These are phyloP conservation scores for Chionomys nivalis DNA, from an alignment of 2,113 vertebrate species.

Conservation along the genomic window DNA sequence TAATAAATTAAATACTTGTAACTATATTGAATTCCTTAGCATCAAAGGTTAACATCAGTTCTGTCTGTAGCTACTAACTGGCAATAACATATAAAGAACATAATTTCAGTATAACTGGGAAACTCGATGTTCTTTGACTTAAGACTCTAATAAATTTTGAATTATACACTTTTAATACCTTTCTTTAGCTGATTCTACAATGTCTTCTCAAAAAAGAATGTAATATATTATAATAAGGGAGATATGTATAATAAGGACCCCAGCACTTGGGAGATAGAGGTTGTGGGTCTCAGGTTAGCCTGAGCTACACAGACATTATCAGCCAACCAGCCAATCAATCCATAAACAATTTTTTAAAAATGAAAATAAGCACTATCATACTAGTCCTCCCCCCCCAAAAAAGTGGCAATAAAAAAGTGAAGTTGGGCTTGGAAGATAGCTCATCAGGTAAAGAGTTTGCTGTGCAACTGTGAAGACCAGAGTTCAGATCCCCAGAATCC, in stretches of 20 bases:
- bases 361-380: constrained; percentile 29
- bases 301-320: background rate
- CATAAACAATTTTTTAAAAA: background rate
- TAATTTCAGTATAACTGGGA: constrained; percentile 3
- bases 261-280: background rate
- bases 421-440: background rate
- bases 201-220: constrained; percentile 22
- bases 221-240: background rate
- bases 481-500: background rate
- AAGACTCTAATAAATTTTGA: constrained; percentile 43
- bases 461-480: background rate
- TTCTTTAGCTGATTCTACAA: constrained; percentile 37
- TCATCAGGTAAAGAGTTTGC: background rate
- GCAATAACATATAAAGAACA: background rate
- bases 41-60: constrained; percentile 29
- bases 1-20: background rate
- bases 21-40: background rate
- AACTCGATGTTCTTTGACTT: constrained; percentile 24
- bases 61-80: background rate
- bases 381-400: background rate
- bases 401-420: background rate
- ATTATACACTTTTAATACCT: constrained; percentile 6
- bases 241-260: background rate
- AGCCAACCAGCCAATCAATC: background rate
- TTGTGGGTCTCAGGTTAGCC: background rate